These are phyloP conservation scores for Gallinago solitaria DNA, from an alignment of 2,797 vertebrate species.

Conservation along the genomic window DNA sequence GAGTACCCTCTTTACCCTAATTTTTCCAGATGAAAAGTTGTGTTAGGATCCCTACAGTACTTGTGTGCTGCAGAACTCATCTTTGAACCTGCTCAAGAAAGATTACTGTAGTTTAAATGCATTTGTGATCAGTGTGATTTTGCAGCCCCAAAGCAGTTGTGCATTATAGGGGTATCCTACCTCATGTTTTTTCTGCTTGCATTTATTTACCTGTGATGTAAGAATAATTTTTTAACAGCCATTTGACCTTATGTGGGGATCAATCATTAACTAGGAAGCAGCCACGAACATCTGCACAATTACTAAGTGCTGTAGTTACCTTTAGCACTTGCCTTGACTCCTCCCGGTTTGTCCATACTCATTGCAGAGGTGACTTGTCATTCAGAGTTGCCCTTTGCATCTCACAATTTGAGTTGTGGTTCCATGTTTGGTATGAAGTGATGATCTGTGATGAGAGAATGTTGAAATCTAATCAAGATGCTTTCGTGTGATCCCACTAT, in stretches of 20 bases:
- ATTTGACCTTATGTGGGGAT: neutral
- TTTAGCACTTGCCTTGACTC: neutral
- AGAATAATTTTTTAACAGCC: neutral
- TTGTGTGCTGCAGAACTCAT: neutral
- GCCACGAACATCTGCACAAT: neutral
- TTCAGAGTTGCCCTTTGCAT: neutral
- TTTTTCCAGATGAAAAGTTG: neutral
- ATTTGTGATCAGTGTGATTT: neutral
- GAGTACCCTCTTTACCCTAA: neutral
- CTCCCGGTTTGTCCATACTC: neutral
- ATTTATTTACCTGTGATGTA: neutral
- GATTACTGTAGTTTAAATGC: neutral
- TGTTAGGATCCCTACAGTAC: neutral
- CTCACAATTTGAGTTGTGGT: neutral
- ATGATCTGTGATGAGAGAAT: fast-evolving
- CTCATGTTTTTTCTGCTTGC: neutral
- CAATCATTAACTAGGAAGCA: slow-evolving; percentile 12
- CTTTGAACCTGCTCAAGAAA: neutral
- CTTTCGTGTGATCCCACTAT: fast-evolving
- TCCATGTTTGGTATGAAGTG: neutral
- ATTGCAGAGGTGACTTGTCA: neutral
- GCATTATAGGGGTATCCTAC: neutral
- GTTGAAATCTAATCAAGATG: neutral
- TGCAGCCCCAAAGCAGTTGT: neutral
- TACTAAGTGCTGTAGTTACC: neutral